Evolutionary conservation across 2,888 invertebrate species (phyloP), one percentile per base, ranked within the genome.

Genomic region (Steinernema hermaphroditum): DNA sequence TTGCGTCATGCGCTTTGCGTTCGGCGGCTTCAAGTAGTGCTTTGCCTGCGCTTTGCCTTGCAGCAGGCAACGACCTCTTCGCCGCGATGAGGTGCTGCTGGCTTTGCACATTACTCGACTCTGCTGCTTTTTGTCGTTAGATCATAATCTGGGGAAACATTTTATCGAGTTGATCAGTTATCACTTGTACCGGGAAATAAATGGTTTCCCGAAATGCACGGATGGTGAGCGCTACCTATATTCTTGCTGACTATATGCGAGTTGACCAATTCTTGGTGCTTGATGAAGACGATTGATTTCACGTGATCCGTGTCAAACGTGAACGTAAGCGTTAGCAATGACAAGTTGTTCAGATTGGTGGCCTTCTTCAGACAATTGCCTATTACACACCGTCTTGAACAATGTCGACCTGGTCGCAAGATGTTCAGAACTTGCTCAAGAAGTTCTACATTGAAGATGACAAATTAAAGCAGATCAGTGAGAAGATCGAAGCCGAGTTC

Each of bases 401-500:
- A 22, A 62, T 62, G 62, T 29, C 16, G 32, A 62, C 16, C 62
- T 62, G 62, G 62, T 29, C 62, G 29, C 62, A 24, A 27, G 29
- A 62, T 12, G 62, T 62, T 9, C 27, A 62, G 29, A 29, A 62
- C 27, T 16, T 70, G 12, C 69, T 78, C 29, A 68, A 77, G 43
- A 49, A 70, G 24, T 84, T 84, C 74, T 72, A 72, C n/a, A 75
- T 85, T 27, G 62, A 74, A 16, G 77, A 78, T 27, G 84, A 83
- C 37, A 78, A 82, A 54, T 75, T 86, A 44, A 77, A 77, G 32
- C 79, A 80, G 54, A 83, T 86, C 43, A 80, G 80, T 43, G 82
- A 81, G 22, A 83, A 83, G 71, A 82, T 85, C n/a, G 75, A 77
- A 44, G 70, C 70, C 14, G 84, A 86, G 68, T 82, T 86, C 74